Conservation (phyloP, 2,797 vertebrate genomes). For the Phyllotis vaccarum region DNA sequence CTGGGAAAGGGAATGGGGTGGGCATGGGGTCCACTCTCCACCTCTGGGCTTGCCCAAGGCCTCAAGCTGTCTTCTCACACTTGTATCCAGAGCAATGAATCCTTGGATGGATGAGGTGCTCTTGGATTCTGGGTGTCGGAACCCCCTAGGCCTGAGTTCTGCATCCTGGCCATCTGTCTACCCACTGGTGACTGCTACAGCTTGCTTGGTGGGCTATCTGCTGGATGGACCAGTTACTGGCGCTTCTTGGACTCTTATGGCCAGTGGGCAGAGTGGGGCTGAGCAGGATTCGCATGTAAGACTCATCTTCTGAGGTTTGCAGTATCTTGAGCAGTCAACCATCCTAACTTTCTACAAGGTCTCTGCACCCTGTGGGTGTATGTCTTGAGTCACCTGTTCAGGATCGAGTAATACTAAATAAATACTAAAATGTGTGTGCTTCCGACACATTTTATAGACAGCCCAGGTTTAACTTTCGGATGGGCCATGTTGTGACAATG, state of each 20-base stretch:
- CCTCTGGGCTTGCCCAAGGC: neutral
- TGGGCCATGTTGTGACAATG: too few relatives aligned
- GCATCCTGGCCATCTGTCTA: neutral
- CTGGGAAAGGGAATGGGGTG: neutral
- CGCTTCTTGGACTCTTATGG: neutral
- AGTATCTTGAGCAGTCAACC: too few relatives aligned
- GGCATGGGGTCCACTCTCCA: neutral
- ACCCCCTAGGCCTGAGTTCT: neutral
- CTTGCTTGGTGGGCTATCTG: neutral
- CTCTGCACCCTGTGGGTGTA: neutral
- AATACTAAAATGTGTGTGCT: too few relatives aligned
- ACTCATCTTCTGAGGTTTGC: too few relatives aligned
- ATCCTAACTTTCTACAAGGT: too few relatives aligned
- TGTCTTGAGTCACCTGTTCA: neutral
- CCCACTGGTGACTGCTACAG: too few relatives aligned
- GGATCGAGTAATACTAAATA: neutral
- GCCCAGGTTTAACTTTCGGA: too few relatives aligned
- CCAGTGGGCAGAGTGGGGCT: neutral
- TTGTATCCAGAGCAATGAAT: too few relatives aligned
- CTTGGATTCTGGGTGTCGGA: neutral
- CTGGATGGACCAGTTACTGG: too few relatives aligned
- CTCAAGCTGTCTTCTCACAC: too few relatives aligned
- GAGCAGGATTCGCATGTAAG: neutral
- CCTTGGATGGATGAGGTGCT: too few relatives aligned
- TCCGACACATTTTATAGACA: neutral